A percentile compares a stretch with the other conserved stretches of the same genome.
These are phyloP conservation scores for Oscheius myriophilus DNA, from an alignment of 2,888 invertebrate genomes.

Conservation along the genomic window DNA sequence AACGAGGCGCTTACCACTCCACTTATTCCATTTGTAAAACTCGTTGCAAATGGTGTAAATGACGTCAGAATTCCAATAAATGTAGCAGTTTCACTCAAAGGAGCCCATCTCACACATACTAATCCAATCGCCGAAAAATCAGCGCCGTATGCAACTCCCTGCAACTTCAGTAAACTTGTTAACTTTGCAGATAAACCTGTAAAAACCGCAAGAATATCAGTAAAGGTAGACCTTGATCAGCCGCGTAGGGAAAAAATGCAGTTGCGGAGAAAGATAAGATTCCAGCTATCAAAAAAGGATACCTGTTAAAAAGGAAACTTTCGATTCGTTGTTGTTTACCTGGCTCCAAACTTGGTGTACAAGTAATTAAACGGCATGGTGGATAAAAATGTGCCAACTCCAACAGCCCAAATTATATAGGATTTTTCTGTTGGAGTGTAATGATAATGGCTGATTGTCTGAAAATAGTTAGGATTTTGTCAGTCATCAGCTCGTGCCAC, in stretches of 20 bases:
- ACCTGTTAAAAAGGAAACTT: not conserved
- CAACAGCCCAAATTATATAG: slow-evolving; percentile 59
- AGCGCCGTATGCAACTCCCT: slow-evolving; percentile 56
- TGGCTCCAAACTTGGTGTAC: slow-evolving; percentile 57
- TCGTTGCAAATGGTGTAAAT: slow-evolving; percentile 57
- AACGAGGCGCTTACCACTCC: slow-evolving; percentile 37
- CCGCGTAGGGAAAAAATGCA: slow-evolving; percentile 44
- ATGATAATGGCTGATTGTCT: slow-evolving; percentile 43
- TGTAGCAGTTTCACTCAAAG: slow-evolving; percentile 57
- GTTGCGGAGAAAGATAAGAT: slow-evolving; percentile 46
- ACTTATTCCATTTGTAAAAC: slow-evolving; percentile 56
- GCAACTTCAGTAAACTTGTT: slow-evolving; percentile 5
- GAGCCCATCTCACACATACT: slow-evolving; percentile 58
- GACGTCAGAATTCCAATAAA: slow-evolving; percentile 61
- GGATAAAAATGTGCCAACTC: slow-evolving; percentile 56
- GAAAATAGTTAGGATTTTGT: slow-evolving; percentile 13
- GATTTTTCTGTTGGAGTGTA: slow-evolving; percentile 55
- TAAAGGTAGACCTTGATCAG: slow-evolving; percentile 31
- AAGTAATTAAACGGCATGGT: slow-evolving; percentile 60
- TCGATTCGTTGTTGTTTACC: slow-evolving; percentile 18
- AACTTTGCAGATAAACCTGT: slow-evolving; percentile 34
- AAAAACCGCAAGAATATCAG: slow-evolving; percentile 45
- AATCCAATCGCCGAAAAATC: slow-evolving; percentile 59
- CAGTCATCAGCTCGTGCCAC: too few species aligned
- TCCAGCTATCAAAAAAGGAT: slow-evolving; percentile 53